Percentiles rank a stretch among this genome's conserved stretches.
Conservation (phyloP, 2,113 vertebrate species). For the Chaenogobius annularis region DNA sequence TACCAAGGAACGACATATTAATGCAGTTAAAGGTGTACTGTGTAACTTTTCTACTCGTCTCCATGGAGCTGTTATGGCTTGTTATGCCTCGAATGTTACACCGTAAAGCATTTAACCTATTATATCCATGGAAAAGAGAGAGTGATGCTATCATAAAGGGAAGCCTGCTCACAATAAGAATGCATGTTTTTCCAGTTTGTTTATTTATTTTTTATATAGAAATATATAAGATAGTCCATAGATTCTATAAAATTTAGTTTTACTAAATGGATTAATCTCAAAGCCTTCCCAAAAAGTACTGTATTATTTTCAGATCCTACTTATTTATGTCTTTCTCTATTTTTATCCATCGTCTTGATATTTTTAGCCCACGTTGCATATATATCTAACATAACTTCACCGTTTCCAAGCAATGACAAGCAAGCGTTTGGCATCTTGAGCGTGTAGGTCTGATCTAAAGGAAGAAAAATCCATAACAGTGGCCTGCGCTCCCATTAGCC, state of each 20-base stretch:
- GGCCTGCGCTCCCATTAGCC: not conserved
- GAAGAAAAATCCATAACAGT: not conserved
- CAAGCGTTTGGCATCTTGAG: not conserved
- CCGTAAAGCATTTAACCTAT: not conserved
- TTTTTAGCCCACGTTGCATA: not conserved
- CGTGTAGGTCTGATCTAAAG: not conserved
- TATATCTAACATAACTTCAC: not conserved
- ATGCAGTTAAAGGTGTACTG: not conserved
- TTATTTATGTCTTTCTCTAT: not conserved
- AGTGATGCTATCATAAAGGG: too few species aligned
- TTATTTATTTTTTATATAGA: too few species aligned
- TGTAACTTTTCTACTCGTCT: not conserved
- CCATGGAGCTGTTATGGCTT: not conserved
- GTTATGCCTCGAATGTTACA: not conserved
- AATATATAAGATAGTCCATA: too few species aligned
- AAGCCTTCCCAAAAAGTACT: too few species aligned
- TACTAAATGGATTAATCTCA: not conserved
- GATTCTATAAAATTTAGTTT: not conserved
- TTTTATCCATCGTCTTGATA: not conserved
- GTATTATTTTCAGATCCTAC: too few species aligned
- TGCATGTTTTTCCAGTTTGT: too few species aligned
- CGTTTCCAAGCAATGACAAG: not conserved
- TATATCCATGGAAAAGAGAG: too few species aligned
- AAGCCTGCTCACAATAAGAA: too few species aligned
- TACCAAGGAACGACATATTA: too few species aligned